phyloP scores from a whole-genome alignment of 2,888 invertebrate species.

The Desoria tigrina region DNA sequence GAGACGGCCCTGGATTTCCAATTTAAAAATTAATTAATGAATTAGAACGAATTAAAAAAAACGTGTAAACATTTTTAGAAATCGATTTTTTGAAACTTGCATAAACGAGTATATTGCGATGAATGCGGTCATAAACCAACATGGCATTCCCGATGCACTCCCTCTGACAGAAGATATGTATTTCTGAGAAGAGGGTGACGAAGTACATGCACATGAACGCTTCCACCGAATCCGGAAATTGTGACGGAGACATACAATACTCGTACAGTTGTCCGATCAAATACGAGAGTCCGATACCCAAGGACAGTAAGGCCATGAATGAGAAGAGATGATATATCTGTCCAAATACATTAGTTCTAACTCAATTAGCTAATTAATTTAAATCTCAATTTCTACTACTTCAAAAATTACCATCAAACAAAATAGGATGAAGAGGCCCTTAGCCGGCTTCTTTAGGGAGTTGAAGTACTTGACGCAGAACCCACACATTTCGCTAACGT shows the following conservation, averaged over 20 bases:
- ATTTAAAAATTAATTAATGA: too few relatives aligned
- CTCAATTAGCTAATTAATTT: too few relatives aligned
- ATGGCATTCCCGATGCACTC: slow-evolving; percentile 9
- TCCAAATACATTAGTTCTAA: too few relatives aligned
- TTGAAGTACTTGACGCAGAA: too few relatives aligned
- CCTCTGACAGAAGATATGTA: slow-evolving; percentile 16
- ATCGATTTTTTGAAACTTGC: background rate
- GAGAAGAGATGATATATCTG: slow-evolving; percentile 12
- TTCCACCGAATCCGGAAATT: background rate
- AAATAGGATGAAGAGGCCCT: too few relatives aligned
- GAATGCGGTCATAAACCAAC: background rate
- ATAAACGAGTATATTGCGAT: background rate
- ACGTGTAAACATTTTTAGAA: too few relatives aligned
- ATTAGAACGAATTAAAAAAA: too few relatives aligned
- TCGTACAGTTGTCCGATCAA: background rate
- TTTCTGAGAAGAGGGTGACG: slow-evolving; percentile 4
- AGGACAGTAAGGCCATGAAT: slow-evolving; percentile 11
- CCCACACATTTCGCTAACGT: too few relatives aligned
- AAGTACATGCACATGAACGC: slow-evolving; percentile 9
- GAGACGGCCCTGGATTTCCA: background rate
- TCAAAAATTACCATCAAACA: too few relatives aligned
- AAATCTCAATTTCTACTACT: too few relatives aligned
- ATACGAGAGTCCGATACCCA: slow-evolving; percentile 6
- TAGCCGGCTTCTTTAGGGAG: too few relatives aligned
- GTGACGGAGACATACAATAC: background rate